These are phyloP conservation scores for Hydrolagus affinis DNA, from an alignment of 2,113 vertebrate genomes.

Conservation along the genomic window DNA sequence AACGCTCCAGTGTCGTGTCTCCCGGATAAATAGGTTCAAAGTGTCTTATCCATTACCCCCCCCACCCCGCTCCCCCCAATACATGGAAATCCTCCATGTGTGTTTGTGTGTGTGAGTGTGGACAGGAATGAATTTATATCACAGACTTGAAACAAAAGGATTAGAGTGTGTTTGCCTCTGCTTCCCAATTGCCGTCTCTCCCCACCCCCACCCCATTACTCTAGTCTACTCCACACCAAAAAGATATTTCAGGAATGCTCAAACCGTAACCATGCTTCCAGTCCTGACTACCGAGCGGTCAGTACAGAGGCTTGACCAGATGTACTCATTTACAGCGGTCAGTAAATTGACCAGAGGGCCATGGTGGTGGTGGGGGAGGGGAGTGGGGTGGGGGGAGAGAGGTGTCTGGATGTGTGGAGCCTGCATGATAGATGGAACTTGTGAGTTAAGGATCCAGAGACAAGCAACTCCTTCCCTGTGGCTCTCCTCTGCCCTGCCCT, in stretches of 20 bases:
- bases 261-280: neutral
- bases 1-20: too few species aligned
- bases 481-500: neutral
- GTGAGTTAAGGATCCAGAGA: constrained; percentile 1
- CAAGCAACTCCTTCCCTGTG: neutral
- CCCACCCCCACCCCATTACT: neutral
- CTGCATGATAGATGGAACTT: neutral
- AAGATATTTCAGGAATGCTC: neutral
- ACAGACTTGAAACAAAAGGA: too few species aligned
- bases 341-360: neutral
- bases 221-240: neutral
- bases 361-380: neutral
- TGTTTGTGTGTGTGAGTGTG: neutral
- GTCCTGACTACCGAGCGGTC: neutral
- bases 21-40: too few species aligned
- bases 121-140: too few species aligned
- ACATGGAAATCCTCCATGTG: too few species aligned
- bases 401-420: constrained; percentile 1
- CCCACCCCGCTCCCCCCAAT: too few species aligned
- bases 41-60: too few species aligned
- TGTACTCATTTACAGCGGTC: constrained; percentile 37
- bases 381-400: neutral
- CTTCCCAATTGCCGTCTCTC: neutral
- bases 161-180: neutral
- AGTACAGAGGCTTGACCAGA: constrained; percentile 39